phyloP scores from a whole-genome alignment of 2,113 vertebrate genomes.

The Mustela lutreola region DNA sequence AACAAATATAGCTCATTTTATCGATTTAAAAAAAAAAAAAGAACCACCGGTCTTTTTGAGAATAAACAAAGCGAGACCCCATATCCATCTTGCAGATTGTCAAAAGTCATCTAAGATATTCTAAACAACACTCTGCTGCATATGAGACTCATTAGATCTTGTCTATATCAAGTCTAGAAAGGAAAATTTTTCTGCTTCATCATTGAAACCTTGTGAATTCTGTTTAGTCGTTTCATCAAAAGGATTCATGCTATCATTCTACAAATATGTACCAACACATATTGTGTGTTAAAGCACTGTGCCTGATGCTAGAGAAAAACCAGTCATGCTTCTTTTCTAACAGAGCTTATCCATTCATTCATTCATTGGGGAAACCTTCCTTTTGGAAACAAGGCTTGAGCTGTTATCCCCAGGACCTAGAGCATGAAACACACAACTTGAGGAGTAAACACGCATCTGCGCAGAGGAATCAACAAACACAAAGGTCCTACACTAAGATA shows the following conservation, averaged over 20 bases:
- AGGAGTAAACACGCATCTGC: not conserved
- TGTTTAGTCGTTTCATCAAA: not conserved
- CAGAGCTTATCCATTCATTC: not conserved
- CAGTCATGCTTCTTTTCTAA: not conserved
- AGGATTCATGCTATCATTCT: not conserved
- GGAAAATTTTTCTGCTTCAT: not conserved
- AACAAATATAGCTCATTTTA: not conserved
- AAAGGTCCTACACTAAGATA: not conserved
- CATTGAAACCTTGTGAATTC: not conserved
- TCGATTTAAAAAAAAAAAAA: not conserved
- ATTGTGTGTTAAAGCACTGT: not conserved
- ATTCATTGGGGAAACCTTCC: not conserved
- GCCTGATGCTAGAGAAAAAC: not conserved
- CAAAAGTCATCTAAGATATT: not conserved
- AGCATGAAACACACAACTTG: not conserved
- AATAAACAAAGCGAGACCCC: slow-evolving; percentile 25
- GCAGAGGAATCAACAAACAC: not conserved
- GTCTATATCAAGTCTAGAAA: not conserved
- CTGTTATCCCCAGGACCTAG: not conserved
- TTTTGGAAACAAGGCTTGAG: not conserved
- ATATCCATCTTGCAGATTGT: not conserved
- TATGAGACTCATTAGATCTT: not conserved
- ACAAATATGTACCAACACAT: not conserved
- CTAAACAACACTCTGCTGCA: not conserved
- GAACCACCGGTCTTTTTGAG: not conserved